A percentile compares a stretch with the other conserved stretches of the same genome.
Evolutionary conservation across 2,797 vertebrate species (phyloP).

Genomic region (Enteromius fasciolatus): DNA sequence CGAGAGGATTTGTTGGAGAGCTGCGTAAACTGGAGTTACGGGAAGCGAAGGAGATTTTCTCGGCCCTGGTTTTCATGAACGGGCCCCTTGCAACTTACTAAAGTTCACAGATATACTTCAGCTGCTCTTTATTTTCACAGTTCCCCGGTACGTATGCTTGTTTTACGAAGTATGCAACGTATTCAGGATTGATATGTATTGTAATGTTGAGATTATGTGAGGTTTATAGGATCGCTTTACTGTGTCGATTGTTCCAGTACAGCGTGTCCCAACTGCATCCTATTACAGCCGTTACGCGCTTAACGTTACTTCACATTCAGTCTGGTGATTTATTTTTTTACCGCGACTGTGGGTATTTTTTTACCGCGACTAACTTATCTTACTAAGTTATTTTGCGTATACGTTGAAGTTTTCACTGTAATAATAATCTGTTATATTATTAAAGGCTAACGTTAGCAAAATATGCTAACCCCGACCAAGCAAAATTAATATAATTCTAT

Average conservation of each 20-base stretch:
- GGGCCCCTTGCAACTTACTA: slow-evolving; percentile 51
- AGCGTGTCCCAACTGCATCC: slow-evolving; percentile 39
- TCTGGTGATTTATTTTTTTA: neutral
- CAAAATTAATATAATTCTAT: neutral
- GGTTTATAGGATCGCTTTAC: slow-evolving; percentile 14
- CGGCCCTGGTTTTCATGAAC: slow-evolving; percentile 51
- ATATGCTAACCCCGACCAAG: slow-evolving; percentile 3
- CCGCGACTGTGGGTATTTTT: neutral
- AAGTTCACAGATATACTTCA: slow-evolving; percentile 53
- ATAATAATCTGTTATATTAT: neutral
- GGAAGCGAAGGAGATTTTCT: slow-evolving; percentile 58
- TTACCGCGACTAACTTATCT: neutral
- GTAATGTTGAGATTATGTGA: neutral
- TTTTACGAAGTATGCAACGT: neutral
- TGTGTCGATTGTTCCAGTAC: slow-evolving; percentile 45
- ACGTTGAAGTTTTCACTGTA: neutral
- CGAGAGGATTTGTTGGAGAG: slow-evolving; percentile 40
- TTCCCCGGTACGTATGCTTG: slow-evolving; percentile 2
- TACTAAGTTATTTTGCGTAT: neutral
- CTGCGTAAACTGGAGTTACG: slow-evolving; percentile 42
- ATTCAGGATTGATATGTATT: neutral
- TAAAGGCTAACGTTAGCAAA: slow-evolving; percentile 10
- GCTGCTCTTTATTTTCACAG: neutral
- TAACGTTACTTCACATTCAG: neutral
- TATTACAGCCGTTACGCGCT: neutral